Base-by-base conservation (phyloP, 2,888 invertebrate genomes). In the Cataglyphis rosenhaueri region DNA sequence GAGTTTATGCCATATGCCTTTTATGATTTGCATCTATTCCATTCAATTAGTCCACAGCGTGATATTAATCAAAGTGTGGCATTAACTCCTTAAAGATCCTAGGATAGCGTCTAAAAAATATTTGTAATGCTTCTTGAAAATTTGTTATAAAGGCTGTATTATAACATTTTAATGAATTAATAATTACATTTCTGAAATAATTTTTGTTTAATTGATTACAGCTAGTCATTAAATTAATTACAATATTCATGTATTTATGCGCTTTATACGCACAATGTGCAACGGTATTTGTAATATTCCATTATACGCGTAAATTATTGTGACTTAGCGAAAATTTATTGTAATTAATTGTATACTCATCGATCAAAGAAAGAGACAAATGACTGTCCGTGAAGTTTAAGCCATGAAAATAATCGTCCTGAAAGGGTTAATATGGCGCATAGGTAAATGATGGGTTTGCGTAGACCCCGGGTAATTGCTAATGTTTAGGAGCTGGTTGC, bases 381-480 rank as follows among this genome's bases (percentile, higher is more conserved):
- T 21, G 15, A 18, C 25, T 35, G 32, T 4, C n/a, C 18, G 44
- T 59, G 25, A 6, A 71, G 25, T 32, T 73, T 44, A 59, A 78
- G 35, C 32, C 44, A 44, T 73, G 59, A 79, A 79, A 79, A 73
- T 44, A 18, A 44, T 59, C 59, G 32, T 71, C 32, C n/a, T 32
- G 44, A 79, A 64, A 73, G 59, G 59, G 32, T 59, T 71, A 79
- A 79, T 44, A 59, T 25, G 29, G 32, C 32, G 35, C 32, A 12
- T 35, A 79, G 74, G n/a, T 71, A 73, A 59, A 59, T 57, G 73
- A 79, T 71, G 68, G 55, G 41, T 57, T 68, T 68, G 32, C 74
- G 32, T 48, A 59, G 21, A 55, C 32, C 12, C 18, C n/a, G 73
- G 73, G 32, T 79, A 79, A 79, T 71, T 79, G 59, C 73, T 48